Evolutionary conservation across 1,140 invertebrate species (phyloP).

Genomic region (Euwallacea similis): DNA sequence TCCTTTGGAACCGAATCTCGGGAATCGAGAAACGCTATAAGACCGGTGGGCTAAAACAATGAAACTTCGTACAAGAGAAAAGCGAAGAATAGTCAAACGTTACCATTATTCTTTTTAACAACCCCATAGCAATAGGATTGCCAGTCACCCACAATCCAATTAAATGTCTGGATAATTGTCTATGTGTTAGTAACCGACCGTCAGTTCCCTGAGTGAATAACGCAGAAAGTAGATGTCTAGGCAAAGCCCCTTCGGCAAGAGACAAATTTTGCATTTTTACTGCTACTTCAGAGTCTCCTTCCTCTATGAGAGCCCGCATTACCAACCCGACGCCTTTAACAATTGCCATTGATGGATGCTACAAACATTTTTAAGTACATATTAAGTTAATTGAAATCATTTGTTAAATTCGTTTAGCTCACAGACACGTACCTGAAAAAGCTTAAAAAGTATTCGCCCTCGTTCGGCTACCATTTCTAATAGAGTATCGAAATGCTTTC

Average conservation of each 20-base stretch:
- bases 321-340: conserved; percentile 97
- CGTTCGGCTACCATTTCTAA: conserved; percentile 91
- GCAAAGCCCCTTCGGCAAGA: conserved; percentile 94
- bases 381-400: not conserved
- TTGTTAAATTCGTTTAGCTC: not conserved
- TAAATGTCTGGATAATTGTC: conserved; percentile 94
- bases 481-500: conserved; percentile 94
- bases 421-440: conserved; percentile 76
- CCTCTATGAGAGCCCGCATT: conserved; percentile 97
- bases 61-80: not conserved
- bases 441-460: conserved; percentile 87
- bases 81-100: conserved; percentile 32
- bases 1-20: conserved; percentile 79
- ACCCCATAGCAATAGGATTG: conserved; percentile 86
- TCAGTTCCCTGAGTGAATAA: conserved; percentile 84
- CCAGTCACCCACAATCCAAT: conserved; percentile 97
- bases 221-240: conserved; percentile 88
- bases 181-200: conserved; percentile 75
- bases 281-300: conserved; percentile 88
- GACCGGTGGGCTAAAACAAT: conserved; percentile 71
- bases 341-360: conserved; percentile 96
- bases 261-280: conserved; percentile 95
- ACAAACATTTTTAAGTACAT: conserved; percentile 21
- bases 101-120: conserved; percentile 89
- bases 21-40: conserved; percentile 89